These are phyloP conservation scores for Geodia barretti DNA, from an alignment of 37 sponge, comb jelly and placozoan genomes.

Conservation along the genomic window DNA sequence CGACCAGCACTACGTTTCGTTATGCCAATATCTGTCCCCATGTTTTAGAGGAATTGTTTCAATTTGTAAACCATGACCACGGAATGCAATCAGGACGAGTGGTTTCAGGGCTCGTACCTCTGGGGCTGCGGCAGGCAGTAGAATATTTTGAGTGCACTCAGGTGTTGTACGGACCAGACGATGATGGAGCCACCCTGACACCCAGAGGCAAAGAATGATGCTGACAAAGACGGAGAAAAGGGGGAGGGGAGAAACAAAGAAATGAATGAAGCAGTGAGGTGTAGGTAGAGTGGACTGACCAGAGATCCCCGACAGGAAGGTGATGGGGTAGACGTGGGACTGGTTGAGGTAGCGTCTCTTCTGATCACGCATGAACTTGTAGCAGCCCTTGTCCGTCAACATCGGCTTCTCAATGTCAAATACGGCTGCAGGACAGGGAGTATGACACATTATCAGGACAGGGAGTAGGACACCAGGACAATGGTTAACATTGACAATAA, in stretches of 20 bases:
- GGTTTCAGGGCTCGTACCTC: neutral
- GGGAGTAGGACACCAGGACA: neutral
- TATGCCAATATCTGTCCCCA: too few species aligned
- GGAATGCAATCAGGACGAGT: too few species aligned
- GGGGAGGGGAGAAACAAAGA: neutral
- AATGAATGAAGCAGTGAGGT: neutral
- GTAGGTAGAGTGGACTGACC: constrained; percentile 21
- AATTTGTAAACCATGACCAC: too few species aligned
- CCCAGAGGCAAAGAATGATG: constrained; percentile 63
- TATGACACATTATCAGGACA: neutral
- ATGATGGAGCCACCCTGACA: constrained; percentile 53
- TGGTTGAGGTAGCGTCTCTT: constrained; percentile 29
- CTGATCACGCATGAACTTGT: constrained; percentile 29
- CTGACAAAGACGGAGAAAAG: constrained; percentile 11
- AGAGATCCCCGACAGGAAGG: constrained; percentile 46
- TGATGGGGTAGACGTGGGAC: constrained; percentile 34
- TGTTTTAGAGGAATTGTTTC: too few species aligned
- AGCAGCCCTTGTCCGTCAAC: constrained; percentile 35
- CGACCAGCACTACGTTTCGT: too few species aligned
- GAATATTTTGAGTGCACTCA: constrained; percentile 66
- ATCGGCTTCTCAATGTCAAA: constrained; percentile 55
- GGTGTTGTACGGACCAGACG: constrained; percentile 66
- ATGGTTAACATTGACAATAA: too few species aligned
- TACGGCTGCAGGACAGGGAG: constrained; percentile 31
- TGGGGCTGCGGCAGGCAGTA: constrained; percentile 10